phyloP scores from a whole-genome alignment of 2,797 vertebrate species.

The Myotis vivesi region DNA sequence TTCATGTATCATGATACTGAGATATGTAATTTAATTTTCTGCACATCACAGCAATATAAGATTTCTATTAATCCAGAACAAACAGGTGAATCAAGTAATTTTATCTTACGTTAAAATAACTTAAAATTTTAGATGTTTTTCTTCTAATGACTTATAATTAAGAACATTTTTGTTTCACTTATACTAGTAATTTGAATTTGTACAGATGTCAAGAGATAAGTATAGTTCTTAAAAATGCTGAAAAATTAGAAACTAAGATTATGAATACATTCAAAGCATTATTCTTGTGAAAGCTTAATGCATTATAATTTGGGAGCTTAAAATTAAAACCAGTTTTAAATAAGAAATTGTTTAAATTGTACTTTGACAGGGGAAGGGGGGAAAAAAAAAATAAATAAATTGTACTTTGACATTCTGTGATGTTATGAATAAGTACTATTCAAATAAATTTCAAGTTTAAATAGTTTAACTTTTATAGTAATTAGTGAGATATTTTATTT shows the following conservation, averaged over 20 bases:
- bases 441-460: conserved; percentile 54
- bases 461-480: conserved; percentile 40
- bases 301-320: conserved; percentile 47
- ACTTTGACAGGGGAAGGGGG: too few species aligned
- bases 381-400: too few species aligned
- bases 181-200: conserved; percentile 11
- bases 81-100: conserved; percentile 37
- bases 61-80: conserved; percentile 43
- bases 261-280: not conserved
- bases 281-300: conserved; percentile 52
- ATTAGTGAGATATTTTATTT: conserved; percentile 1
- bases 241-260: conserved; percentile 20
- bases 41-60: not conserved
- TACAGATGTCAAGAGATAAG: not conserved
- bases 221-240: conserved; percentile 41
- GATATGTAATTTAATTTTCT: conserved; percentile 32
- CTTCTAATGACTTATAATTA: not conserved
- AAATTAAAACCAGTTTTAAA: conserved; percentile 47
- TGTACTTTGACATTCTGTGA: conserved; percentile 31
- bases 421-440: conserved; percentile 55
- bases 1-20: conserved; percentile 17
- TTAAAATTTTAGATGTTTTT: conserved; percentile 31
- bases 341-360: conserved; percentile 47
- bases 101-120: conserved; percentile 34
- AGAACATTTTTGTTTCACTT: conserved; percentile 36